phyloP scores from a whole-genome alignment of 1,140 invertebrate genomes.

The Choristoneura fumiferana region DNA sequence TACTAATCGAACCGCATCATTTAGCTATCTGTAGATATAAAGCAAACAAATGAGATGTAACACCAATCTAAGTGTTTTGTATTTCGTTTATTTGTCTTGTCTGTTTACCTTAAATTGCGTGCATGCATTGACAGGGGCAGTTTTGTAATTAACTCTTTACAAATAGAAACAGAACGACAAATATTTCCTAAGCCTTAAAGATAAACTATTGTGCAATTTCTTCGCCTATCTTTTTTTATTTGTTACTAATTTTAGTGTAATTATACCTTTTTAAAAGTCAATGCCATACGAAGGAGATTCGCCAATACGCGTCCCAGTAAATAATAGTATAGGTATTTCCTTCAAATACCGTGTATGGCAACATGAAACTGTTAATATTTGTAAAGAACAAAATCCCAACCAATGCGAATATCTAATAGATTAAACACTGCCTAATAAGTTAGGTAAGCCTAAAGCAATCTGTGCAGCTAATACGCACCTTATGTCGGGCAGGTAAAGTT shows the following conservation, averaged over 20 bases:
- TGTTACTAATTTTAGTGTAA: neutral
- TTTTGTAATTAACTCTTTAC: neutral
- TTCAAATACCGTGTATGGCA: no score
- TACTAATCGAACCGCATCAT: constrained; percentile 42
- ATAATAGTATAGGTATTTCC: no score
- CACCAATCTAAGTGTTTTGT: constrained; percentile 37
- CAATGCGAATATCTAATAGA: constrained; percentile 19
- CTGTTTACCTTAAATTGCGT: constrained; percentile 20
- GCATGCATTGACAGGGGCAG: neutral
- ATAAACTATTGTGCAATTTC: constrained; percentile 9
- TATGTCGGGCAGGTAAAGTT: constrained; percentile 17
- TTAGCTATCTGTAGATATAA: constrained; percentile 35
- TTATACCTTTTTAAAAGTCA: no score
- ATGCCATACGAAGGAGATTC: no score
- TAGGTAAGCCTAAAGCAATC: constrained; percentile 21
- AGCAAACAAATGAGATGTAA: constrained; percentile 28
- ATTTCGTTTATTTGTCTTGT: constrained; percentile 32
- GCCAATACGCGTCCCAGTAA: no score
- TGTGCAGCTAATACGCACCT: constrained; percentile 22
- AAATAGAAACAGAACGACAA: constrained; percentile 4
- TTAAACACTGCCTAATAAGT: constrained; percentile 21
- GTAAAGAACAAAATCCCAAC: neutral
- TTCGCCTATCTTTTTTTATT: neutral
- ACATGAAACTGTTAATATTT: constrained; percentile 17
- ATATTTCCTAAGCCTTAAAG: neutral